A percentile compares a stretch with the other conserved stretches of the same genome.
These are phyloP conservation scores for Halesus radiatus DNA, from an alignment of 1,140 invertebrate genomes.

Conservation along the genomic window DNA sequence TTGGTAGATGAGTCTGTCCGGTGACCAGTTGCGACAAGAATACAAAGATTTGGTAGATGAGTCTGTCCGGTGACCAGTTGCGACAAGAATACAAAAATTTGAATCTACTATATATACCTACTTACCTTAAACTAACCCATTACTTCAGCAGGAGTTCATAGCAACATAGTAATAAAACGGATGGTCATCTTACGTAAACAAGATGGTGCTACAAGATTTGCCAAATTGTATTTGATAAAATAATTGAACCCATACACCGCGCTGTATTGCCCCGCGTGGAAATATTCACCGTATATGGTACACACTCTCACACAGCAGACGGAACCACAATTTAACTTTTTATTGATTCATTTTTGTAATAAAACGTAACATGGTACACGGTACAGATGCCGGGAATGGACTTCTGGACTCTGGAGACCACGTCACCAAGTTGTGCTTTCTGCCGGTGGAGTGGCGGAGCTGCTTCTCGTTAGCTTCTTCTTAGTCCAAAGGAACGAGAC, in stretches of 20 bases:
- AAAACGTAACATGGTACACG: conserved; percentile 13
- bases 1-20: too few species aligned
- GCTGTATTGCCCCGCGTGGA: neutral
- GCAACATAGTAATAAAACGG: neutral
- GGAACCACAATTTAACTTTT: conserved; percentile 29
- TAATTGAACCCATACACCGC: conserved; percentile 8
- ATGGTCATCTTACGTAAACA: neutral
- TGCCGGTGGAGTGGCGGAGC: too few species aligned
- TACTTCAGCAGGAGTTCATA: neutral
- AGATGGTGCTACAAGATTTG: conserved; percentile 13
- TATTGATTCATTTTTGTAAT: conserved; percentile 39
- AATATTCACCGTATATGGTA: neutral
- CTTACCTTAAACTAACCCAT: too few species aligned
- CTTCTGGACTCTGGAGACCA: too few species aligned
- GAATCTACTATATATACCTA: too few species aligned
- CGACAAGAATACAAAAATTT: too few species aligned
- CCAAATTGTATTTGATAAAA: conserved; percentile 12
- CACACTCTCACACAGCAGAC: neutral
- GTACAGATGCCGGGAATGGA: neutral
- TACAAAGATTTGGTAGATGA: too few species aligned
- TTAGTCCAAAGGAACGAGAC: too few species aligned
- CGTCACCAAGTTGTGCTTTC: too few species aligned
- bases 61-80: too few species aligned
- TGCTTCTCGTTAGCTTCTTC: too few species aligned
- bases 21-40: too few species aligned